Percentiles rank a stretch among this genome's conserved stretches.
These are phyloP conservation scores for Apis mellifera DNA, from an alignment of 1,140 invertebrate species.

Conservation along the genomic window DNA sequence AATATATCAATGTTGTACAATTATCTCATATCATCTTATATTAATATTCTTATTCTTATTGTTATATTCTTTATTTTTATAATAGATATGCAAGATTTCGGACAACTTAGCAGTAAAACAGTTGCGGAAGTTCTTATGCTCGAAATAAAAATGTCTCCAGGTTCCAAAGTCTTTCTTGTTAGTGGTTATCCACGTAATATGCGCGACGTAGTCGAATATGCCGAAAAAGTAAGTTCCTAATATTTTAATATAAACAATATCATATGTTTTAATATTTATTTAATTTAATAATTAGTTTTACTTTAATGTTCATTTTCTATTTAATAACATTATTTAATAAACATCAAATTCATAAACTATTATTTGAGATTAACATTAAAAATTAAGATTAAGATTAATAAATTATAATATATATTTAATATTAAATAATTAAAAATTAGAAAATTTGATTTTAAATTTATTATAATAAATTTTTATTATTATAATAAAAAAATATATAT, in stretches of 20 bases:
- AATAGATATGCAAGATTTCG: conserved; percentile 92
- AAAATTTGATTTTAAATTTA: too few relatives aligned
- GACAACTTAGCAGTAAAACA: conserved; percentile 90
- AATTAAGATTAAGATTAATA: too few relatives aligned
- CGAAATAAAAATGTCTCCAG: conserved; percentile 95
- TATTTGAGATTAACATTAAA: too few relatives aligned
- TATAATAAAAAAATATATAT: too few relatives aligned
- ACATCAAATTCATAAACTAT: too few relatives aligned
- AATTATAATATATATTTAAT: too few relatives aligned
- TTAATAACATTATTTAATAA: too few relatives aligned
- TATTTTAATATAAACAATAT: background rate
- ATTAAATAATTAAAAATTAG: too few relatives aligned
- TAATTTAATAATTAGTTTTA: too few relatives aligned
- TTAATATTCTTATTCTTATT: background rate
- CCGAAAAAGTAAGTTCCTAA: conserved; percentile 88
- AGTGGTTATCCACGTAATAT: conserved; percentile 97
- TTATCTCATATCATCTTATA: background rate
- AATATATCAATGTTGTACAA: background rate
- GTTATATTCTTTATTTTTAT: conserved; percentile 23
- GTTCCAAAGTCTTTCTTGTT: conserved; percentile 95
- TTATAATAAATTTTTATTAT: too few relatives aligned
- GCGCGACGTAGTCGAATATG: conserved; percentile 94
- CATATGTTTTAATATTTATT: too few relatives aligned
- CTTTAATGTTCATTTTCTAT: too few relatives aligned
- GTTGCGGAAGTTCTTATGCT: conserved; percentile 94